Evolutionary conservation across 1,140 invertebrate species (phyloP), one percentile per base, ranked within the genome.

Genomic region (Zaprionus camerounensis): DNA sequence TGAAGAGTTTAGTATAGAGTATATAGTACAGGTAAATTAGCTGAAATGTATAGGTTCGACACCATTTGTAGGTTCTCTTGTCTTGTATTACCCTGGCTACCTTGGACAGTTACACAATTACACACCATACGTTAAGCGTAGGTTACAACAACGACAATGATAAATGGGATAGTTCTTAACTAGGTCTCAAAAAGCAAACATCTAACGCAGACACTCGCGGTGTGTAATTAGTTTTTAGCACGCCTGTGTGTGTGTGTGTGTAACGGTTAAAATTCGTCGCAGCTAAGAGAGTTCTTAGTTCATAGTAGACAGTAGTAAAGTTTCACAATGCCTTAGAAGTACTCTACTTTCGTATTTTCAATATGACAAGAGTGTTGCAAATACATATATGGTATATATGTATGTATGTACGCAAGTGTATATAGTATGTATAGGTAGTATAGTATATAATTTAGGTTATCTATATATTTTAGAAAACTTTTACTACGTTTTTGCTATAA

Each of bases 11-110:
- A 65, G 55, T 59, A 38, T 15, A 31, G 28, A 67, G 6, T 26
- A 34, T 38, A 58, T 15, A 58, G 28, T 53, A 51, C 20, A 51
- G 46, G 46, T 51, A 51, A 24, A 38, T 62, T 12, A 68, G 59
- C 41, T 51, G 22, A 66, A 65, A 57, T 57, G 53, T 67, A 20
- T 53, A 38, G 26, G 28, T 26, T 66, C 38, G n/a, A 38, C 36
- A 56, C 64, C 56, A 17, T 58, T 58, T 36, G 28, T 17, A 57
- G 55, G 26, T 26, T 26, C 24, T n/a, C 22, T 34, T 34, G 24
- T 44, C 22, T 28, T 6, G 22, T 66, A 55, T 68, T 90, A 90
- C 84, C 84, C 81, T 90, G 85, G 62, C 81, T 87, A 85, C 80
- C 78, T 82, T 81, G 67, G 68, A 86, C 77, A 64, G n/a, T 64